These are phyloP conservation scores for Sminthurinus aureus DNA, from an alignment of 2,888 invertebrate species.

Conservation along the genomic window DNA sequence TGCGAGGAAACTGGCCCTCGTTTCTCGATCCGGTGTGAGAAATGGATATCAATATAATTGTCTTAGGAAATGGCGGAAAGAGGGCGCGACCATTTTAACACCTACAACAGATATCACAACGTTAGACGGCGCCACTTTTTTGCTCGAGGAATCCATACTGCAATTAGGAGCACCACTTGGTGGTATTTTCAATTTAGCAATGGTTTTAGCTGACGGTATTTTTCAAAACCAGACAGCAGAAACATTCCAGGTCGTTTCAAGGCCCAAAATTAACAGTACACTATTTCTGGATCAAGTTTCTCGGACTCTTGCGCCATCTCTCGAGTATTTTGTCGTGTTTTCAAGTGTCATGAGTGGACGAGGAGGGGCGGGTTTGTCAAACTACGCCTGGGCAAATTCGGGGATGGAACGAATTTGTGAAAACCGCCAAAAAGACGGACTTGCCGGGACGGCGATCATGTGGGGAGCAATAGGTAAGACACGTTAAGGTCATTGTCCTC, in stretches of 20 bases:
- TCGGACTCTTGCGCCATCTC: slow-evolving; percentile 66
- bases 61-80: slow-evolving; percentile 23
- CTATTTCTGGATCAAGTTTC: slow-evolving; percentile 71
- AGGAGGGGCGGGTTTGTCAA: slow-evolving; percentile 90
- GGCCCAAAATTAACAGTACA: slow-evolving; percentile 84
- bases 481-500: too few species aligned
- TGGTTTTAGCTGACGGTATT: slow-evolving; percentile 67
- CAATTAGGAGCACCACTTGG: slow-evolving; percentile 75
- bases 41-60: slow-evolving; percentile 40
- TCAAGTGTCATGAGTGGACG: slow-evolving; percentile 93
- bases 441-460: too few species aligned
- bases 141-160: slow-evolving; percentile 49
- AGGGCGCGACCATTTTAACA: slow-evolving; percentile 15
- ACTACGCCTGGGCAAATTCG: slow-evolving; percentile 90
- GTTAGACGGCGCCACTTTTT: background rate
- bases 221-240: slow-evolving; percentile 72
- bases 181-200: slow-evolving; percentile 91
- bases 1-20: slow-evolving; percentile 24
- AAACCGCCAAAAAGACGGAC: too few species aligned
- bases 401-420: slow-evolving; percentile 66
- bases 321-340: slow-evolving; percentile 83
- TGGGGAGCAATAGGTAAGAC: too few species aligned
- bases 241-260: slow-evolving; percentile 73
- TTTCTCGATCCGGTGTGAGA: slow-evolving; percentile 38
- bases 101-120: background rate